Conservation (phyloP, 2,113 vertebrate species). For the Equus przewalskii region DNA sequence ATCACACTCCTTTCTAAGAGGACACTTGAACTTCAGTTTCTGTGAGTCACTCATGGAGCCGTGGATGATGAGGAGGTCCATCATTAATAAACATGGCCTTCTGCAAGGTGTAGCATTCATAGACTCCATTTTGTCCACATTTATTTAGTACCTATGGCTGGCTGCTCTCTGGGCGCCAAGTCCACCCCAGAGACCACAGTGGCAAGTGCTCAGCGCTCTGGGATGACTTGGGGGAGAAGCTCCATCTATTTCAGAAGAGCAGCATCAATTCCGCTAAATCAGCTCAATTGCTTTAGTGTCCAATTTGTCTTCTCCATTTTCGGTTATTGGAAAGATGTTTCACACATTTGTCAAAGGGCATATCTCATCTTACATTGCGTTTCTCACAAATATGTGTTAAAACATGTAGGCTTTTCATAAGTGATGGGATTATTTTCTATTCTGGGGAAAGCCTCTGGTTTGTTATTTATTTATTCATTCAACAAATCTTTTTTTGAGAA, state of each 20-base stretch:
- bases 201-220: neutral
- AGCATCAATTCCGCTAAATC: neutral
- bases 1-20: neutral
- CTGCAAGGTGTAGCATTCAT: neutral
- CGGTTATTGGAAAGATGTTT: neutral
- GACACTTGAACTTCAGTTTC: slow-evolving; percentile 31
- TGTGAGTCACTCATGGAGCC: neutral
- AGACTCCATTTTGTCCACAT: neutral
- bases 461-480: slow-evolving; percentile 58
- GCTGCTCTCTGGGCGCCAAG: neutral
- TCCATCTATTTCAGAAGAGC: neutral
- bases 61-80: neutral
- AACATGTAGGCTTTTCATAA: neutral
- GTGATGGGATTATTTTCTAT: neutral
- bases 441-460: neutral
- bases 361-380: neutral
- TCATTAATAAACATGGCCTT: neutral
- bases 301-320: neutral
- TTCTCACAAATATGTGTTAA: slow-evolving; percentile 36
- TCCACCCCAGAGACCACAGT: neutral
- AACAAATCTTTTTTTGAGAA: neutral
- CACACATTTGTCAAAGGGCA: neutral
- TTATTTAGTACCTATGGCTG: neutral
- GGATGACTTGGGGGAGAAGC: neutral
- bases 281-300: neutral